Conservation (phyloP, 2,888 invertebrate species). For the Lacanobia wlatinum region DNA sequence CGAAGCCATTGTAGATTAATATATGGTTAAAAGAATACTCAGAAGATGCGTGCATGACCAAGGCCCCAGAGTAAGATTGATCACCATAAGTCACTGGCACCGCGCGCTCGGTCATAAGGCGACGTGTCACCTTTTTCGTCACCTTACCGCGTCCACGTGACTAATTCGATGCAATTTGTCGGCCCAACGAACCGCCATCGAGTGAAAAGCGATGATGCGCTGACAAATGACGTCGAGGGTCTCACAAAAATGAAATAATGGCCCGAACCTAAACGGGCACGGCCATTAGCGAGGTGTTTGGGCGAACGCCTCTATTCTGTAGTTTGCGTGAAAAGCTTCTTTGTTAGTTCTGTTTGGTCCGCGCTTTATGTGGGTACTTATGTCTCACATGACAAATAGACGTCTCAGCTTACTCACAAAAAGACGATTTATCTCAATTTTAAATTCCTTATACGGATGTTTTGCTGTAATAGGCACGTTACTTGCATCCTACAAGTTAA, state of each 20-base stretch:
- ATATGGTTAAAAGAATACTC: slow-evolving; percentile 73
- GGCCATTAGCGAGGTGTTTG: slow-evolving; percentile 90
- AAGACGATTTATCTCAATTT: slow-evolving; percentile 83
- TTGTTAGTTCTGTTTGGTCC: slow-evolving; percentile 89
- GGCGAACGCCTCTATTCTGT: slow-evolving; percentile 89
- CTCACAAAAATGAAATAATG: slow-evolving; percentile 90
- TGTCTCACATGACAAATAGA: slow-evolving; percentile 88
- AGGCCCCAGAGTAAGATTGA: slow-evolving; percentile 83
- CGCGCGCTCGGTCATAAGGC: slow-evolving; percentile 74
- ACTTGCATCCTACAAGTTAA: slow-evolving; percentile 29
- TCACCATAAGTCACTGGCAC: slow-evolving; percentile 81
- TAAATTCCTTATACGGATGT: slow-evolving; percentile 64
- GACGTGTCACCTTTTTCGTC: slow-evolving; percentile 90
- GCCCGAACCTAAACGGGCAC: slow-evolving; percentile 88
- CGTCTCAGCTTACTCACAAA: slow-evolving; percentile 77
- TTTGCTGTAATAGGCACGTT: slow-evolving; percentile 39
- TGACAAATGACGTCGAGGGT: slow-evolving; percentile 89
- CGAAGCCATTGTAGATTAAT: slow-evolving; percentile 73
- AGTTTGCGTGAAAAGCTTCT: slow-evolving; percentile 88
- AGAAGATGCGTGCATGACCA: slow-evolving; percentile 84
- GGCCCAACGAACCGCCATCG: slow-evolving; percentile 83
- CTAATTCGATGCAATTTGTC: slow-evolving; percentile 90
- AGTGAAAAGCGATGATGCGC: slow-evolving; percentile 89
- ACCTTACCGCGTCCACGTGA: slow-evolving; percentile 88
- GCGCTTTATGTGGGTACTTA: slow-evolving; percentile 88